A percentile compares a stretch with the other conserved stretches of the same genome.
Evolutionary conservation across 2,797 vertebrate species (phyloP).

Genomic region (Champsocephalus esox): DNA sequence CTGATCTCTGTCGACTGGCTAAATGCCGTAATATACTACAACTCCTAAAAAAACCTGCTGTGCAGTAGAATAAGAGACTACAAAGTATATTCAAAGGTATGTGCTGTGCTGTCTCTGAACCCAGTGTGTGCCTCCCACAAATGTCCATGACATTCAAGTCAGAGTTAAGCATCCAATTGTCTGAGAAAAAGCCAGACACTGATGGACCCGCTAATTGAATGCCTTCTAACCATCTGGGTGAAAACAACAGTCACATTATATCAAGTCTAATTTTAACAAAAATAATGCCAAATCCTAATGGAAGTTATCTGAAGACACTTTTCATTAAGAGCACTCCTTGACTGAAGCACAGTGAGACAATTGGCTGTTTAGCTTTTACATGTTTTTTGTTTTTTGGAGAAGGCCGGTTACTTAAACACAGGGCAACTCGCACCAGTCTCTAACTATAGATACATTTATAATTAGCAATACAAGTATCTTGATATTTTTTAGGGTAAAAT

Average conservation of each 20-base stretch:
- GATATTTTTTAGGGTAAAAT: no score
- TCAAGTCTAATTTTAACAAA: no score
- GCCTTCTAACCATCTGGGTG: not conserved
- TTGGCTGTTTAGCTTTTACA: no score
- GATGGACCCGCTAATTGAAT: not conserved
- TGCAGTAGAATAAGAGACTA: not conserved
- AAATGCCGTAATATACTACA: not conserved
- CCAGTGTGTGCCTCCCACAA: not conserved
- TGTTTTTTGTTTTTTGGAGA: no score
- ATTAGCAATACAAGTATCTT: no score
- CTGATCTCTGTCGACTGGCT: not conserved
- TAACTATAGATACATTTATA: no score
- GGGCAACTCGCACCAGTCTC: no score
- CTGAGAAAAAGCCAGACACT: not conserved
- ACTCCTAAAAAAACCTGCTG: constrained; percentile 22
- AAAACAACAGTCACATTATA: not conserved
- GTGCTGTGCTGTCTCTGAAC: not conserved
- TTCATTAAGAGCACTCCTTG: no score
- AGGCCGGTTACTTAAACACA: no score
- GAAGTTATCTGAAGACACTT: no score
- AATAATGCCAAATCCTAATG: no score
- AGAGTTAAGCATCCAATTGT: not conserved
- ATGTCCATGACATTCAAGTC: not conserved
- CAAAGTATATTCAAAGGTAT: not conserved
- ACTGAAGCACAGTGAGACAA: no score